A percentile compares a stretch with the other conserved stretches of the same genome.
Evolutionary conservation across 2,888 invertebrate species (phyloP).

Genomic region (Chironomus riparius): DNA sequence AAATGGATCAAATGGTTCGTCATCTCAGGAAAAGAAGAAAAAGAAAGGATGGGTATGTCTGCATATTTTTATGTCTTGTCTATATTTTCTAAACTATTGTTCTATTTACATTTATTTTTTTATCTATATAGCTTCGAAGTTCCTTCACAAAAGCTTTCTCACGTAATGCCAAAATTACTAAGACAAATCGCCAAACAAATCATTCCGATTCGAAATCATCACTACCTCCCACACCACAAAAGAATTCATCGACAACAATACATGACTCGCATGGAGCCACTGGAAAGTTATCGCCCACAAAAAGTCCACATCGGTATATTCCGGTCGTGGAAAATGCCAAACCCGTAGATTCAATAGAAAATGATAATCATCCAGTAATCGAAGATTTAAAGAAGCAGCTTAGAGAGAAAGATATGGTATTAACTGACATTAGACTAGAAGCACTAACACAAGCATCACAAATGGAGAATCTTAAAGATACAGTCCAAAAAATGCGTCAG

Average conservation of each 20-base stretch:
- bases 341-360: constrained; percentile 42
- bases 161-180: constrained; percentile 67
- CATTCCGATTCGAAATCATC: constrained; percentile 17
- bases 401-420: constrained; percentile 88
- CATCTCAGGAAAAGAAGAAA: constrained; percentile 67
- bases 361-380: constrained; percentile 44
- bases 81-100: constrained; percentile 24
- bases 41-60: constrained; percentile 85
- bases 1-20: constrained; percentile 80
- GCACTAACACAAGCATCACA: constrained; percentile 96
- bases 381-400: constrained; percentile 87
- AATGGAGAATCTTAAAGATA: constrained; percentile 90
- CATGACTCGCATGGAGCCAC: constrained; percentile 26
- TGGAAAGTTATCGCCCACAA: constrained; percentile 36
- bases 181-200: constrained; percentile 46
- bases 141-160: constrained; percentile 98
- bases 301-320: constrained; percentile 38
- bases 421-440: constrained; percentile 93
- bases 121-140: constrained; percentile 60
- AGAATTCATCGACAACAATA: not conserved
- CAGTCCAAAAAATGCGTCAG: constrained; percentile 94
- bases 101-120: constrained; percentile 29
- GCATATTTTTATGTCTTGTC: not conserved
- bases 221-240: constrained; percentile 15
- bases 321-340: constrained; percentile 38